Conservation (phyloP, 2,113 vertebrate species). For the Ornithorhynchus anatinus region DNA sequence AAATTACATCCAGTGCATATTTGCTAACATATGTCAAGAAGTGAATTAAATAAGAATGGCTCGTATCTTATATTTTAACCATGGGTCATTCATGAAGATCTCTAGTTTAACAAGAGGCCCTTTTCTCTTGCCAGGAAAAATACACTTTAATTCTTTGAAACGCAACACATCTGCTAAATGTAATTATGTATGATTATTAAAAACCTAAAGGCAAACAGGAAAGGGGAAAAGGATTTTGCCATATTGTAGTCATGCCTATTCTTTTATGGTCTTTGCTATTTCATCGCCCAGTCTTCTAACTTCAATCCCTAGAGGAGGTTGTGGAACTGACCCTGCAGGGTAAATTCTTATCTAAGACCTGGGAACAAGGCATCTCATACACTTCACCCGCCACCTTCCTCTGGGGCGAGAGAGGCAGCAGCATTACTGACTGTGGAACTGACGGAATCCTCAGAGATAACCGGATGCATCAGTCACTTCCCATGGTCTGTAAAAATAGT, state of each 20-base stretch:
- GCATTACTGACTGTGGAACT: slow-evolving; percentile 31
- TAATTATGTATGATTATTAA: neutral
- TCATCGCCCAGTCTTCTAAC: neutral
- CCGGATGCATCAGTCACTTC: slow-evolving; percentile 23
- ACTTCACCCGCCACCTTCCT: slow-evolving; percentile 42
- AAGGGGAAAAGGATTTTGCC: neutral
- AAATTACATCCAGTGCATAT: no score
- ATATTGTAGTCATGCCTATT: neutral
- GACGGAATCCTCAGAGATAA: slow-evolving; percentile 48
- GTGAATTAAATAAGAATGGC: neutral
- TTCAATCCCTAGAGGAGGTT: neutral
- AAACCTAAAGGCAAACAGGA: neutral
- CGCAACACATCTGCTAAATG: neutral
- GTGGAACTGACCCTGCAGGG: slow-evolving; percentile 1
- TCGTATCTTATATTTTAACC: neutral
- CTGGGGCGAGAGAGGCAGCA: slow-evolving; percentile 17
- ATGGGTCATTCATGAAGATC: neutral
- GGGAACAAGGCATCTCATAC: neutral
- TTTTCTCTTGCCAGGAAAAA: no score
- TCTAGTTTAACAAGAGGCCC: no score
- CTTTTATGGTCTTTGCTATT: neutral
- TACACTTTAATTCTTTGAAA: no score
- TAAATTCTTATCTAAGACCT: slow-evolving; percentile 47
- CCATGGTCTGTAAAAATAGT: slow-evolving; percentile 51
- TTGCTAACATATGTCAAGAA: neutral